These are phyloP conservation scores for Gambusia holbrooki DNA, from an alignment of 2,113 vertebrate genomes.

Conservation along the genomic window DNA sequence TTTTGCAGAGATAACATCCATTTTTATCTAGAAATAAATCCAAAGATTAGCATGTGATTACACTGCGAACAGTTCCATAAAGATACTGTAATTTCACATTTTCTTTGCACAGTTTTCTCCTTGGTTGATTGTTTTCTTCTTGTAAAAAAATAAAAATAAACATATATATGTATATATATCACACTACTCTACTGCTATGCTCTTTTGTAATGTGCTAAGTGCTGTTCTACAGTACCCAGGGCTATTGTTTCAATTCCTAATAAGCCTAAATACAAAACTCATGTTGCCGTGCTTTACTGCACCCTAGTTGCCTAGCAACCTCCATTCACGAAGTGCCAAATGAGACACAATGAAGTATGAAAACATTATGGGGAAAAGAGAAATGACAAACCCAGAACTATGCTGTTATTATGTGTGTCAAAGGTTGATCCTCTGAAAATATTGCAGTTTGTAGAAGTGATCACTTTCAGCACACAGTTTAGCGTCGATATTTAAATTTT, in stretches of 20 bases:
- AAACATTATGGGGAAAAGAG: slow-evolving; percentile 17
- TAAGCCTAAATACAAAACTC: slow-evolving; percentile 57
- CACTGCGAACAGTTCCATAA: not conserved
- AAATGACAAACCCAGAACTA: slow-evolving; percentile 27
- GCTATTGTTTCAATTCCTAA: slow-evolving; percentile 56
- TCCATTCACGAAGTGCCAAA: slow-evolving; percentile 74
- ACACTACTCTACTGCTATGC: not conserved
- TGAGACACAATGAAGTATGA: slow-evolving; percentile 56
- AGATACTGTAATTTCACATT: not conserved
- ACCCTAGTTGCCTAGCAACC: slow-evolving; percentile 76
- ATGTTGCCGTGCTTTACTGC: slow-evolving; percentile 59
- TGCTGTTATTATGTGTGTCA: not conserved
- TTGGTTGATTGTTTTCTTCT: too few species aligned
- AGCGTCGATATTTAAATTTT: not conserved
- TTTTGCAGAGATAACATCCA: not conserved
- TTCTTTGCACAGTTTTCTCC: not conserved
- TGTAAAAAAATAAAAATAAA: not conserved
- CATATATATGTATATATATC: not conserved
- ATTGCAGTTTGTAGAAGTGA: not conserved
- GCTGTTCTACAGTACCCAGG: not conserved
- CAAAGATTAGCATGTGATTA: not conserved
- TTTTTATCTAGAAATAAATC: not conserved
- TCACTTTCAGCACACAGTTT: not conserved
- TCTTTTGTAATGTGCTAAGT: too few species aligned
- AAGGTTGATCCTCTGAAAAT: not conserved